Evolutionary conservation across 2,797 vertebrate genomes (phyloP), one percentile per base, ranked within the genome.

Genomic region (Basileuterus tristriatus): DNA sequence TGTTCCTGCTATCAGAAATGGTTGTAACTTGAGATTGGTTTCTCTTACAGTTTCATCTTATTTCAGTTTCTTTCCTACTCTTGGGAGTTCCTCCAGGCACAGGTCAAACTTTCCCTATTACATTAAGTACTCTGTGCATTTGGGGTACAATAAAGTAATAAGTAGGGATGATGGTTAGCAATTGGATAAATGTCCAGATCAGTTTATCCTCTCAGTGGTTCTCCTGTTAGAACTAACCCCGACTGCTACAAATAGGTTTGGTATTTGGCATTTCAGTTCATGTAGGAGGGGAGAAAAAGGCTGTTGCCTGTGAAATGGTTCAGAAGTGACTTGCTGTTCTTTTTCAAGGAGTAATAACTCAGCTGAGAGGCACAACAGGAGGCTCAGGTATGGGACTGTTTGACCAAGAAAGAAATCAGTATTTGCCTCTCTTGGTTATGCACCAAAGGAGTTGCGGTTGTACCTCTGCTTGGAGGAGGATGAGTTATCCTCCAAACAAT

Each of bases 261-360:
- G 93, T 93, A 95, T 97, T 95, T 96, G 95, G 89, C 87, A 89
- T 96, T 95, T 94, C 86, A 64, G 20, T 71, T 95, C 83, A 75
- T 53, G 94, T 95, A 80, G 94, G 93, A 94, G 93, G 95, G 58
- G 49, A 92, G 81, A 93, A 90, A 88, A 92, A 0, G 68, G 29
- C 83, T 11, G 2, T 94, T 89, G 93, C 60, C 60, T 68, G 71
- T 83, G 87, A 80, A 92, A 84, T 94, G 69, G 78, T 64, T 95
- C 64, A 94, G 78, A 87, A 94, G 89, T 95, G 79, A 91, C 81
- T 94, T 77, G 58, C 50, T 93, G 72, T 85, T 92, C 88, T 96
- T 94, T 94, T 93, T 88, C 59, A 67, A 55, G 60, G 53, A 93
- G 75, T 62, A 87, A 94, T 94, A 94, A 76, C 52, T 93, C 80